Conservation (phyloP, 2,113 vertebrate species). For the Pitta sordida region DNA sequence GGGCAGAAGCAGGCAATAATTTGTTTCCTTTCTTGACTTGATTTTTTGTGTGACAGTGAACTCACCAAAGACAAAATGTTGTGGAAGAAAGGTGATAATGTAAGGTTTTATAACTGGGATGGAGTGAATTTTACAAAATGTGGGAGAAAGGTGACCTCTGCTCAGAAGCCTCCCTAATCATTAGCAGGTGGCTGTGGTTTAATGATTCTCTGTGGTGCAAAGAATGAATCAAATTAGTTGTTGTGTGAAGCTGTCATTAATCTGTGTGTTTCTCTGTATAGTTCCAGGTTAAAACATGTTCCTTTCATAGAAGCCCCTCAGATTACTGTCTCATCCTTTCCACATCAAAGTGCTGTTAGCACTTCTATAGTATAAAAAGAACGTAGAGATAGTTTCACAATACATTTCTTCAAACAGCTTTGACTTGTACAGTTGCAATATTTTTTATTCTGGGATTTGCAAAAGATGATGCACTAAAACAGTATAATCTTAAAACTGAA, state of each 20-base stretch:
- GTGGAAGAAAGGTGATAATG: neutral
- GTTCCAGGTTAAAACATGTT: constrained; percentile 1
- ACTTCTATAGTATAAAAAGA: neutral
- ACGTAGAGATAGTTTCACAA: constrained; percentile 28
- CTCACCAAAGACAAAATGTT: neutral
- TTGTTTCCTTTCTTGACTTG: neutral
- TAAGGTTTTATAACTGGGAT: neutral
- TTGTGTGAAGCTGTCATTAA: constrained; percentile 9
- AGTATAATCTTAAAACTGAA: neutral
- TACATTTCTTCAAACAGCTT: constrained; percentile 20
- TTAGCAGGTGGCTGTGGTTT: constrained; percentile 22
- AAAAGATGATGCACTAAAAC: neutral
- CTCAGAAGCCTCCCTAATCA: constrained; percentile 7
- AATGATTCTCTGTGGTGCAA: neutral
- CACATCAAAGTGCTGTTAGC: constrained; percentile 32
- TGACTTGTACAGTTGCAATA: constrained; percentile 6
- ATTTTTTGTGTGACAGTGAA: neutral
- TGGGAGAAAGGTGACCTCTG: constrained; percentile 9
- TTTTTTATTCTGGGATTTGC: constrained; percentile 5
- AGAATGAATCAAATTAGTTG: constrained; percentile 2
- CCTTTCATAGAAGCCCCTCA: constrained; percentile 31
- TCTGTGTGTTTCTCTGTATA: neutral
- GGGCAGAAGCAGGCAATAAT: neutral
- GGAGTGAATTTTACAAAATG: neutral
- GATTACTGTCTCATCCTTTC: constrained; percentile 35